phyloP scores from a whole-genome alignment of 2,797 vertebrate genomes.

The Hippocampus kuda region DNA sequence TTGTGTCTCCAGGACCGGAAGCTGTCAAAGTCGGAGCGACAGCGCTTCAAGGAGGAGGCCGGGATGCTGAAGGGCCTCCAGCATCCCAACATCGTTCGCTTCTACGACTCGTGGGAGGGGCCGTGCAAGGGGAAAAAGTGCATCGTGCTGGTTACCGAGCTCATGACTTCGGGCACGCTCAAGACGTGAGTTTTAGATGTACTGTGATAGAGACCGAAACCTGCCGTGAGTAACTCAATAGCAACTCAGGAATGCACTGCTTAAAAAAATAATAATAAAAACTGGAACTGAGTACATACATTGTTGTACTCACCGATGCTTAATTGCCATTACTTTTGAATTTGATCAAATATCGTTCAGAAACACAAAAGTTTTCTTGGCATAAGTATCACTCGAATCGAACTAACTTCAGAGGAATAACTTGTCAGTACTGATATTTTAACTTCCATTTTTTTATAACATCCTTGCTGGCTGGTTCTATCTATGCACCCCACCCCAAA shows the following conservation, averaged over 20 bases:
- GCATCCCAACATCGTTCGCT: slow-evolving; percentile 98
- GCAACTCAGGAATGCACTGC: no score
- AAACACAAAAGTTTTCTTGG: no score
- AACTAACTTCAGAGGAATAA: no score
- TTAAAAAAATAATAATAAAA: neutral
- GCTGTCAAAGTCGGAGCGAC: slow-evolving; percentile 89
- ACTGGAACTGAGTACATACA: no score
- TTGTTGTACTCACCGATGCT: no score
- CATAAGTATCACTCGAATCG: no score
- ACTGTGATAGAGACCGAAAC: neutral
- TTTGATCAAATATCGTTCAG: no score
- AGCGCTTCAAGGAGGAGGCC: slow-evolving; percentile 97
- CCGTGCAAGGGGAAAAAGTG: slow-evolving; percentile 96
- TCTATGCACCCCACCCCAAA: no score
- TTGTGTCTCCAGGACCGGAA: slow-evolving; percentile 80
- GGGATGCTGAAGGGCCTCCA: slow-evolving; percentile 98
- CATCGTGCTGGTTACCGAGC: slow-evolving; percentile 96
- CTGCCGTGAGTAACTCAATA: no score
- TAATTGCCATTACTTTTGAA: no score
- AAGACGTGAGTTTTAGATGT: slow-evolving; percentile 82
- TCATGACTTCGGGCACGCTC: slow-evolving; percentile 97
- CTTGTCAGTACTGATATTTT: no score
- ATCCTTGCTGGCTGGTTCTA: neutral
- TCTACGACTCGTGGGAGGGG: slow-evolving; percentile 99
- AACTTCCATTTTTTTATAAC: no score